These are phyloP conservation scores for Siderastrea radians DNA, from an alignment of 92 coral and sea anemone genomes.

Conservation along the genomic window DNA sequence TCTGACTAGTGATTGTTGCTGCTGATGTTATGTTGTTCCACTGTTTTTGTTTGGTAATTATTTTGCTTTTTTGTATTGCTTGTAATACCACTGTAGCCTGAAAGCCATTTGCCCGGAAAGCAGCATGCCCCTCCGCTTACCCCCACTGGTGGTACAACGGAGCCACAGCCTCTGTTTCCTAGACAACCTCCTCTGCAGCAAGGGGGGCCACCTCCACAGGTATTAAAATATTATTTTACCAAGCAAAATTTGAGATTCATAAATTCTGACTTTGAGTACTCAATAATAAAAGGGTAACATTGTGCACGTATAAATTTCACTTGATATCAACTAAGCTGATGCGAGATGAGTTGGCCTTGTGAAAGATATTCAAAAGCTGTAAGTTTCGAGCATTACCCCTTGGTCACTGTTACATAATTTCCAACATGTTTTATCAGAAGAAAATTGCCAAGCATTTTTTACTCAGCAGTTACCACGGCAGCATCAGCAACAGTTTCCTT, in stretches of 20 bases:
- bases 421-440: background rate
- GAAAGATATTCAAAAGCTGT: too few species aligned
- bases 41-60: too few species aligned
- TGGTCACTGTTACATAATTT: background rate
- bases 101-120: constrained; percentile 30
- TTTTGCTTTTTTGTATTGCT: too few species aligned
- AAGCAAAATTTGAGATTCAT: too few species aligned
- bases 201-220: constrained; percentile 48
- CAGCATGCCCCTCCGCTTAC: constrained; percentile 19
- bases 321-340: too few species aligned
- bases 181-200: constrained; percentile 20
- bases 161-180: constrained; percentile 29
- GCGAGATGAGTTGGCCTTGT: too few species aligned
- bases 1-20: too few species aligned
- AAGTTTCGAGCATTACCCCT: too few species aligned
- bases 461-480: constrained; percentile 37
- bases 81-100: background rate
- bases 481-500: constrained; percentile 32
- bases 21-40: too few species aligned
- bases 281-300: too few species aligned
- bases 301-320: too few species aligned
- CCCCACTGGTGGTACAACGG: background rate
- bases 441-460: constrained; percentile 26
- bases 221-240: background rate
- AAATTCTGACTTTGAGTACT: too few species aligned